Evolutionary conservation across 2,113 vertebrate genomes (phyloP).

Genomic region (Thalassoma bifasciatum): DNA sequence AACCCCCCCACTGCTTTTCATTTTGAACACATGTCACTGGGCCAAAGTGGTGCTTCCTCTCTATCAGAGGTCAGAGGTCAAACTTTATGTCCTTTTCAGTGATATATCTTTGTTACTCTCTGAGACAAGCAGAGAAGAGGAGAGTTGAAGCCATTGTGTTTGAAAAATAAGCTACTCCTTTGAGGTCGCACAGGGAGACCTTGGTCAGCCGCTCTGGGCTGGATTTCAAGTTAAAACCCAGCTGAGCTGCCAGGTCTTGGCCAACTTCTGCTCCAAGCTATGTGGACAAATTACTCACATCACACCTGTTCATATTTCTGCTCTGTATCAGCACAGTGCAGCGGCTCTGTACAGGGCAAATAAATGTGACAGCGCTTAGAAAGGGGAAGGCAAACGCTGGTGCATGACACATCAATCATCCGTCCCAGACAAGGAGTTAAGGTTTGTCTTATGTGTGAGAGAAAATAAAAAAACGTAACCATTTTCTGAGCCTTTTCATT

Average conservation of each 20-base stretch:
- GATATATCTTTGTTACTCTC: background rate
- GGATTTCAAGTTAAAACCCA: conserved; percentile 54
- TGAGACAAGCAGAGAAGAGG: background rate
- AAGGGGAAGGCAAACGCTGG: conserved; percentile 36
- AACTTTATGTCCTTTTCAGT: background rate
- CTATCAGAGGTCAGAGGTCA: background rate
- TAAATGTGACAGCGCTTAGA: conserved; percentile 53
- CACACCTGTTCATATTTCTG: conserved; percentile 67
- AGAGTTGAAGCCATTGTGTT: conserved; percentile 30
- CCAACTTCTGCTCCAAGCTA: conserved; percentile 40
- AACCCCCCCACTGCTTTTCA: too few relatives aligned
- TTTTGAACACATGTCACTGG: too few relatives aligned
- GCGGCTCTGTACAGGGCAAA: conserved; percentile 52
- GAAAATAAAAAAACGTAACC: too few relatives aligned
- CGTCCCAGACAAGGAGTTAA: conserved; percentile 23
- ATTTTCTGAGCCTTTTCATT: background rate
- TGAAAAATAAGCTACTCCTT: conserved; percentile 34
- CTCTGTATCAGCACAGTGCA: conserved; percentile 68
- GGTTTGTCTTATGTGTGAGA: conserved; percentile 6
- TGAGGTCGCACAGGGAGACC: conserved; percentile 30
- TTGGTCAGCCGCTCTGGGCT: conserved; percentile 35
- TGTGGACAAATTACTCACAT: conserved; percentile 66
- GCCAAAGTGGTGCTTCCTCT: background rate
- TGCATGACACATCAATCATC: conserved; percentile 57
- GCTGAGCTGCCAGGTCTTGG: conserved; percentile 47